Evolutionary conservation across 2,113 vertebrate species (phyloP).

Genomic region (Macrotus californicus): DNA sequence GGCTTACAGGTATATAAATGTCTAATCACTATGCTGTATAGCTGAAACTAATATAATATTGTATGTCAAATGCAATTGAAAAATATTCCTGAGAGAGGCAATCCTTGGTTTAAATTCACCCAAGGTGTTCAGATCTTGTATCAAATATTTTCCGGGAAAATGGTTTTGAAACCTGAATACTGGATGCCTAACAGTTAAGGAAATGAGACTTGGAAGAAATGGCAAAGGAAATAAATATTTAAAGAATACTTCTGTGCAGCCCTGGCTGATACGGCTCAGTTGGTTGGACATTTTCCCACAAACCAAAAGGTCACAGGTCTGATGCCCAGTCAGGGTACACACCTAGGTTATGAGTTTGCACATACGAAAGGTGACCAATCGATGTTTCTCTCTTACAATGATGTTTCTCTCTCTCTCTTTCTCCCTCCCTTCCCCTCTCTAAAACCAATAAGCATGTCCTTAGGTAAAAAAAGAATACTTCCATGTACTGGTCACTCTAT

Average conservation of each 20-base stretch:
- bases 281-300: no score
- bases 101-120: neutral
- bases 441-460: no score
- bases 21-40: neutral
- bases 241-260: neutral
- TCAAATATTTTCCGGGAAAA: neutral
- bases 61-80: neutral
- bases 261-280: no score
- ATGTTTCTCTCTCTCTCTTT: neutral
- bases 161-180: conserved; percentile 6
- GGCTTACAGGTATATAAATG: neutral
- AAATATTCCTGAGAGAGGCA: neutral
- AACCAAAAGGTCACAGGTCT: no score
- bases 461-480: neutral
- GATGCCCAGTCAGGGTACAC: no score
- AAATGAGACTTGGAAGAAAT: neutral
- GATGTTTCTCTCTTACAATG: no score
- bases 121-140: neutral
- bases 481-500: neutral
- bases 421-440: neutral
- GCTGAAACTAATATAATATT: neutral
- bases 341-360: no score
- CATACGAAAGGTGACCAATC: no score
- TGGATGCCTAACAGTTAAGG: neutral
- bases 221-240: neutral